Base-by-base conservation (phyloP, 1,140 invertebrate genomes). In the Drosophila tsacasi region DNA sequence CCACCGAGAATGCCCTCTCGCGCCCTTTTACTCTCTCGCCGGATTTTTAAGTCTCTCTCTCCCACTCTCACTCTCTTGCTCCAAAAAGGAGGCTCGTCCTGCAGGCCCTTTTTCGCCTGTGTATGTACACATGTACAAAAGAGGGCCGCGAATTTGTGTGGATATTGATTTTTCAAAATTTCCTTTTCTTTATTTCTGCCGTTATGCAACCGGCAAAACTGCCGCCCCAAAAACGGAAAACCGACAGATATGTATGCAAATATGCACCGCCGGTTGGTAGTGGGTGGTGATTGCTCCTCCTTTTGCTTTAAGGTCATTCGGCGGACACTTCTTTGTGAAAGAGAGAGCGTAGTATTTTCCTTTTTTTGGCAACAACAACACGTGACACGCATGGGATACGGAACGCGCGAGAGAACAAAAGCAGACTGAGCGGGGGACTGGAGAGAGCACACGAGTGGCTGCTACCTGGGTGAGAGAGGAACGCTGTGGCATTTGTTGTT, bases 41-140 rank as follows among this genome's bases (percentile, higher is more conserved):
- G 35, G 21, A 58, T 25, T 39, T 27, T 19, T 30, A 25, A n/a
- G 35, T 3, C 57, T 27, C 58, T 60, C 60, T 12, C 50, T 12
- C 50, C 10, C n/a, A 0, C 42, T 12, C 57, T 3, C 15, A 0
- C 32, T 17, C 19, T 17, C 32, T 35, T 35, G 32, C 32, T 39
- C 21, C 54, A 25, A 57, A 78, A 89, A 89, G 85, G 78, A 89
- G 84, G 84, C 84, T 89, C 84, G 84, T 89, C 84, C 84, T 89
- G 81, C 62, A 30, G 21, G 49, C 47, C 52, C 35, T 30, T 62
- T 32, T 67, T 37, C 54, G 23, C 42, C 13, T 17, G 1, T 69
- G 60, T 57, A 49, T 55, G 47, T 58, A n/a, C n/a, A n/a, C n/a
- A n/a, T 59, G 50, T 59, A 23, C 23, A 7, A 21, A n/a, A 30